Conservation (phyloP, 2,113 vertebrate genomes). For the Rhombomys opimus region DNA sequence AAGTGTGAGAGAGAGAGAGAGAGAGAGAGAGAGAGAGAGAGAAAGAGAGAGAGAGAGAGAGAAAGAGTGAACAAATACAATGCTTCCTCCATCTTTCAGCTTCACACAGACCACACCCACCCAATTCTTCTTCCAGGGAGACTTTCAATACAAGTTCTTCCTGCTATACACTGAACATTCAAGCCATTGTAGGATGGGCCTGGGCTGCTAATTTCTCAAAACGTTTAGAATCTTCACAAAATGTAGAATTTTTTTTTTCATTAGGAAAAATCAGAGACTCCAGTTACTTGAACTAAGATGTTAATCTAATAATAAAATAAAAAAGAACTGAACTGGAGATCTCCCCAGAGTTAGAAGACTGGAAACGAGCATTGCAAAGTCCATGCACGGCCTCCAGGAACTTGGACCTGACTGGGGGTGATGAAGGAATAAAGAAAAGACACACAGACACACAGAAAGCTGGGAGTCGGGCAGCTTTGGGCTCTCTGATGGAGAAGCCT, state of each 20-base stretch:
- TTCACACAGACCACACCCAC: not conserved
- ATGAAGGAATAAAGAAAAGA: not conserved
- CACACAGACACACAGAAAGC: not conserved
- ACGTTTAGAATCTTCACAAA: not conserved
- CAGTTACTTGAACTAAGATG: not conserved
- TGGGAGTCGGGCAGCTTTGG: not conserved
- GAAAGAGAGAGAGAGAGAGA: too few species aligned
- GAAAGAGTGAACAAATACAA: not conserved
- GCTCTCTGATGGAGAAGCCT: not conserved
- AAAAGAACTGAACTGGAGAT: not conserved
- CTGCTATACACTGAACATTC: not conserved
- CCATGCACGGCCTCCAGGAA: not conserved
- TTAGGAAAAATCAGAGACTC: conserved; percentile 16
- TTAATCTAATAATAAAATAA: not conserved
- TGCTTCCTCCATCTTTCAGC: not conserved
- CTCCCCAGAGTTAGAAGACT: not conserved
- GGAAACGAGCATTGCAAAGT: not conserved
- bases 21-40: too few species aligned
- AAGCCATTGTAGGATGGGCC: not conserved
- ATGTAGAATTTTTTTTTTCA: conserved; percentile 21
- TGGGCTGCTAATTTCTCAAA: not conserved
- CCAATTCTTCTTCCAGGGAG: not conserved
- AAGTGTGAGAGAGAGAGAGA: too few species aligned
- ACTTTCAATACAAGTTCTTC: conserved; percentile 35
- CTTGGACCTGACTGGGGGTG: not conserved